Base-by-base conservation (phyloP, 2,797 vertebrate genomes). In the Liparis tanakae region DNA sequence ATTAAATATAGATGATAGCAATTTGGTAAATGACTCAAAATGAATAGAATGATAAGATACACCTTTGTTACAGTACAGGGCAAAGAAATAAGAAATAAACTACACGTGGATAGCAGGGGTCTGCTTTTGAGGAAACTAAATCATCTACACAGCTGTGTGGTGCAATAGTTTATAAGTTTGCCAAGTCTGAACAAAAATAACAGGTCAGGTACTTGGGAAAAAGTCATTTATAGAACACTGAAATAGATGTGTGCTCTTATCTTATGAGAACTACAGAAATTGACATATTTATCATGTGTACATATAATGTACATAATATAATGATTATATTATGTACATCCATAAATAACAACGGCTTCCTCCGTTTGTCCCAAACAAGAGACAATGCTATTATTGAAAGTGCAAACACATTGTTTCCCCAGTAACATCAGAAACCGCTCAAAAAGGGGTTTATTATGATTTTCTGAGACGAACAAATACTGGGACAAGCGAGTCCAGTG, bases 91-190 rank as follows among this genome's bases (percentile, higher is more conserved):
- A 41, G 12, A 41, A 41, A 14, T 41, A 14, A 15, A 8, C 6
- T 7, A 15, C 0, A 18, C 5, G 13, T 0, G 12, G 2, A 12
- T n/a, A 4, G 10, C 2, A 1, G 8, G 3, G 22, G 2, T 17
- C 33, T 65, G 9, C 7, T 67, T 20, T 34, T 25, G n/a, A 57
- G 56, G 41, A 56, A 6, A 18, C 1, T 18, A 14, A 41, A 43
- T 14, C 22, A 39, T 36, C 25, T 37, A 46, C 14, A 13, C 1
- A 5, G 44, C 30, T 58, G 20, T 34, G 14, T 43, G 54, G 8
- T 60, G 33, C 20, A 34, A 20, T 43, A 17, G 2, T 6, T 3
- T 10, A 2, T 17, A 41, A 0, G 4, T 54, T 37, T 41, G 39
- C 13, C 13, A 41, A 41, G 1, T 41, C 12, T 15, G 2, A 58